Evolutionary conservation across 1,140 invertebrate genomes (phyloP).

Genomic region (Bombyx mandarina): DNA sequence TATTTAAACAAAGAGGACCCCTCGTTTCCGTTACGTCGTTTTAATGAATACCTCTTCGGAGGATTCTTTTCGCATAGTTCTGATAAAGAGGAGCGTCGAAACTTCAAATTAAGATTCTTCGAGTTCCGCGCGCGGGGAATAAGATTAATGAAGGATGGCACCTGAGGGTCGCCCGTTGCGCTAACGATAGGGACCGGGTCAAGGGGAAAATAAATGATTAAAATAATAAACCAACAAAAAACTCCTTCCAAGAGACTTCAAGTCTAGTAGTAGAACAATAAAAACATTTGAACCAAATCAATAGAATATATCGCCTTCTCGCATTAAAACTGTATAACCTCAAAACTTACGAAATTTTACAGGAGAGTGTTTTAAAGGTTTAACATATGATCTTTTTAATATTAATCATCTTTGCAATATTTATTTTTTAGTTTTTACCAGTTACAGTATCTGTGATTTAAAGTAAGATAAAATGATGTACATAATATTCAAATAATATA

Average conservation of each 20-base stretch:
- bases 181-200: conserved; percentile 39
- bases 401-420: too few relatives aligned
- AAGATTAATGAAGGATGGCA: conserved; percentile 64
- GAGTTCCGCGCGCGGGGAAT: conserved; percentile 54
- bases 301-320: too few relatives aligned
- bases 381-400: too few relatives aligned
- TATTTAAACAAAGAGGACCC: conserved; percentile 19
- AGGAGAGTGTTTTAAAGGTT: too few relatives aligned
- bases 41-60: conserved; percentile 45
- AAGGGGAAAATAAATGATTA: conserved; percentile 36
- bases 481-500: too few relatives aligned
- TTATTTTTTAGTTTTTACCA: too few relatives aligned
- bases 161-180: conserved; percentile 37
- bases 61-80: conserved; percentile 65
- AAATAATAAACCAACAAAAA: conserved; percentile 43
- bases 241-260: conserved; percentile 1
- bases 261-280: too few relatives aligned
- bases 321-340: too few relatives aligned
- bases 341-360: too few relatives aligned
- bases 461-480: too few relatives aligned
- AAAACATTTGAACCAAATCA: too few relatives aligned
- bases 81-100: conserved; percentile 60
- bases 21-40: conserved; percentile 33
- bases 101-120: conserved; percentile 68
- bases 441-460: too few relatives aligned